A percentile compares a stretch with the other conserved stretches of the same genome.
phyloP scores from a whole-genome alignment of 2,797 vertebrate genomes.

The Siniperca scherzeri region DNA sequence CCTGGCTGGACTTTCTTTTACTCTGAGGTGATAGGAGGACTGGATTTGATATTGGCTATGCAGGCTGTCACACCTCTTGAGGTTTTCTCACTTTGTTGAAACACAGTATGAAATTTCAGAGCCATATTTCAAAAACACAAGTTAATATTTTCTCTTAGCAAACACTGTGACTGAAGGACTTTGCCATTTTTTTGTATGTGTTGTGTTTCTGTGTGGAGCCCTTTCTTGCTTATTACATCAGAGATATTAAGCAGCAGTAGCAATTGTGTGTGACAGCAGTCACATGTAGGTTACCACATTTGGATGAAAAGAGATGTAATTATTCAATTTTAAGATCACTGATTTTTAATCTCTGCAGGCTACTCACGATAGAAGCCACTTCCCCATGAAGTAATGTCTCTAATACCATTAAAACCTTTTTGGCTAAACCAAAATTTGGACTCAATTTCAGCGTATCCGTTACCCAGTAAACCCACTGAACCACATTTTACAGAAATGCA shows the following conservation, averaged over 20 bases:
- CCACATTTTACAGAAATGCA: constrained; percentile 67
- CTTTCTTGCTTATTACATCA: neutral
- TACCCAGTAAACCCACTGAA: constrained; percentile 77
- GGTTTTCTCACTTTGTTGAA: constrained; percentile 65
- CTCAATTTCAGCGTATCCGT: constrained; percentile 67
- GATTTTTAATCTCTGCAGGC: constrained; percentile 62
- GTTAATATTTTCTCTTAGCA: constrained; percentile 46
- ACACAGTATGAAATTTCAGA: constrained; percentile 75
- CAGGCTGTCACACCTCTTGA: constrained; percentile 66
- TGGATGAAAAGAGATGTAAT: constrained; percentile 32
- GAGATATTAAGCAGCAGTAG: constrained; percentile 24
- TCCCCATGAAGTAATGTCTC: constrained; percentile 79
- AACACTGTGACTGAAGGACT: neutral
- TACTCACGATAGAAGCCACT: constrained; percentile 64
- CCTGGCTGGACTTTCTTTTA: constrained; percentile 70
- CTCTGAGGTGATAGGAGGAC: constrained; percentile 65
- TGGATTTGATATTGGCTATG: constrained; percentile 63
- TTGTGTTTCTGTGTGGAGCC: neutral
- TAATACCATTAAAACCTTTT: constrained; percentile 75
- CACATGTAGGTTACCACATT: constrained; percentile 35
- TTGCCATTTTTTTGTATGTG: neutral
- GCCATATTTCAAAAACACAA: constrained; percentile 68
- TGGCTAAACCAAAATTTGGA: constrained; percentile 61
- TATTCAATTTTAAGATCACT: constrained; percentile 67
- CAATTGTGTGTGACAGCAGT: constrained; percentile 33